Base-by-base conservation (phyloP, 2,888 invertebrate genomes). In the Patella depressa region DNA sequence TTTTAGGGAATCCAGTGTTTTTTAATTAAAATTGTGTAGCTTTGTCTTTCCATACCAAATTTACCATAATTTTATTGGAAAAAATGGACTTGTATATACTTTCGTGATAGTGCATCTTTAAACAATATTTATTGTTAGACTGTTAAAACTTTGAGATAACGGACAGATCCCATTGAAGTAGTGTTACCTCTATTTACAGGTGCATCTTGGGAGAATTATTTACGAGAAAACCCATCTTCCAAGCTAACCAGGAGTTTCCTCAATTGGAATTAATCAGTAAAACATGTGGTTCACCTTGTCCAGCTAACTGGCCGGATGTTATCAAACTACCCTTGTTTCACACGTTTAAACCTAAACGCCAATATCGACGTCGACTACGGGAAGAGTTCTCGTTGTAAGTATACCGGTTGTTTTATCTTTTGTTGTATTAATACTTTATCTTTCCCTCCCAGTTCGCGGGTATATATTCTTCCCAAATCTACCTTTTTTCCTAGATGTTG, bases 171-270 rank as follows among this genome's bases (percentile, higher is more conserved):
- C 7, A 45, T 45, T 45, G 45, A 45, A 45, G 45, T 45, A 45
- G 45, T 45, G 9, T 45, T 45, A 45, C 45, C 9, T 45, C 45
- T 45, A 45, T 45, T 88, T 90, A 71, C 87, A 93, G 93, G 29
- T 99, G 99, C 91, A 99, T 99, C 87, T 94, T 99, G 73, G 99
- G 98, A 14, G 99, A 99, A 93, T 93, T 99, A 80, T 99, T 99
- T 93, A 94, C 95, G 72, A 98, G 98, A 90, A 96, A 96, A 88
- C 98, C 99, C 0, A 94, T 99, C 72, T 99, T 99, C 92, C 97
- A 96, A 95, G 98, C 97, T 0, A 97, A 96, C 91, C 88, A 95
- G 76, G 99, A 99, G 93, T 94, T 97, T 94, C 95, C 95, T 92
- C 98, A 98, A 90, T 92, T 99, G 84, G 98, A 99, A 89, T 94